Percentiles rank a stretch among this genome's conserved stretches.
Conservation (phyloP, 2,113 vertebrate species). For the Trogon surrucura region DNA sequence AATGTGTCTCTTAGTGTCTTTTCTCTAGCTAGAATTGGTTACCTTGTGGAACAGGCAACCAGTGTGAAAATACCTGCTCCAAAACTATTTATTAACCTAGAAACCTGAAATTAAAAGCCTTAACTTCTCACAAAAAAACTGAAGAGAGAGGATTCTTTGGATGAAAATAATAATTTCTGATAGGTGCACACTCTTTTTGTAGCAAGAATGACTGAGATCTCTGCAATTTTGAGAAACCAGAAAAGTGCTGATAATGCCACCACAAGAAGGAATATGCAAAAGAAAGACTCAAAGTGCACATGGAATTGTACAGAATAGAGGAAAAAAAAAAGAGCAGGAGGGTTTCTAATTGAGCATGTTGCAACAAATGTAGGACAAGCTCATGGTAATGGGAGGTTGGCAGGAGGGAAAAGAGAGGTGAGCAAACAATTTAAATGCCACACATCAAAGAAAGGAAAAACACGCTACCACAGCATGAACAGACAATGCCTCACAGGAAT, state of each 20-base stretch:
- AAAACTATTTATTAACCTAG: neutral
- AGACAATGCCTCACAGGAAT: constrained; percentile 15
- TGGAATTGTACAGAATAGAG: neutral
- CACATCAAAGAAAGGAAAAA: constrained; percentile 43
- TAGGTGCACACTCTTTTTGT: neutral
- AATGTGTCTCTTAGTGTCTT: neutral
- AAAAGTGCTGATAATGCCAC: neutral
- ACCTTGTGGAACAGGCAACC: neutral
- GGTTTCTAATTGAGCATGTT: constrained; percentile 9
- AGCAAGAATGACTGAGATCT: neutral
- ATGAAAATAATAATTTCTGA: neutral
- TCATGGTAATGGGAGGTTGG: neutral
- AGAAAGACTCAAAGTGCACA: neutral
- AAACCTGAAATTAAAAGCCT: neutral
- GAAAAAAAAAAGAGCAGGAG: neutral
- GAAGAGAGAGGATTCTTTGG: neutral
- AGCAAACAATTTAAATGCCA: constrained; percentile 42
- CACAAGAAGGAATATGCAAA: neutral
- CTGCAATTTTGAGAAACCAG: neutral
- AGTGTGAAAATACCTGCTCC: neutral
- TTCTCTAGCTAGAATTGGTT: neutral
- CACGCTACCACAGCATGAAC: neutral
- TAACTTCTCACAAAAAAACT: neutral
- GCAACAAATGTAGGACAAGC: constrained; percentile 23
- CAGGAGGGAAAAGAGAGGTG: constrained; percentile 11